These are phyloP conservation scores for Trimorus sp. DNA, from an alignment of 2,888 invertebrate species.

Conservation along the genomic window DNA sequence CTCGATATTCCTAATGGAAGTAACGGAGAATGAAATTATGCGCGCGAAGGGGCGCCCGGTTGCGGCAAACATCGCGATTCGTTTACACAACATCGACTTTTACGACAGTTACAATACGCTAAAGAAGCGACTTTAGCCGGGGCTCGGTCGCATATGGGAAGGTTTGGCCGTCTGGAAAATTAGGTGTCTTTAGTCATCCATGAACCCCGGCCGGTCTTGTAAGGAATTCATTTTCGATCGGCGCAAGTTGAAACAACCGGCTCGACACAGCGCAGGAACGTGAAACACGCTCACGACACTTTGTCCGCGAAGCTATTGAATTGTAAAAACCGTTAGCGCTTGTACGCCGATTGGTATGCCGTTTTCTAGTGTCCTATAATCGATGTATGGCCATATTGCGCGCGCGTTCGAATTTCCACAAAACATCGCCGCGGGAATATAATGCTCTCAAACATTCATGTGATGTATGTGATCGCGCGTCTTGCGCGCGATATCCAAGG, in stretches of 20 bases:
- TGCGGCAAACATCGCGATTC: conserved; percentile 62
- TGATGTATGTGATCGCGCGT: conserved; percentile 39
- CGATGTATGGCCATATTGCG: conserved; percentile 45
- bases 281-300: conserved; percentile 64
- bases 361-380: conserved; percentile 61
- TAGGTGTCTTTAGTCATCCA: conserved; percentile 67
- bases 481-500: conserved; percentile 20
- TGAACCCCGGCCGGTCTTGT: conserved; percentile 59
- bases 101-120: conserved; percentile 62
- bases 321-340: conserved; percentile 66
- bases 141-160: conserved; percentile 58
- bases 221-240: conserved; percentile 65
- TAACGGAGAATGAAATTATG: conserved; percentile 65
- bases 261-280: conserved; percentile 63
- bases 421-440: conserved; percentile 50
- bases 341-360: conserved; percentile 55
- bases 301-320: conserved; percentile 65
- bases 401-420: conserved; percentile 49
- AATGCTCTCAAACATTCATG: conserved; percentile 32
- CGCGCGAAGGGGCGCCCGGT: conserved; percentile 53
- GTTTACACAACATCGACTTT: conserved; percentile 66
- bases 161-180: conserved; percentile 64
- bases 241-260: conserved; percentile 47
- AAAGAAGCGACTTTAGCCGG: conserved; percentile 53
- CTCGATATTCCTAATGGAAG: conserved; percentile 59